Base-by-base conservation (phyloP, 2,888 invertebrate species). In the Dilophus febrilis region DNA sequence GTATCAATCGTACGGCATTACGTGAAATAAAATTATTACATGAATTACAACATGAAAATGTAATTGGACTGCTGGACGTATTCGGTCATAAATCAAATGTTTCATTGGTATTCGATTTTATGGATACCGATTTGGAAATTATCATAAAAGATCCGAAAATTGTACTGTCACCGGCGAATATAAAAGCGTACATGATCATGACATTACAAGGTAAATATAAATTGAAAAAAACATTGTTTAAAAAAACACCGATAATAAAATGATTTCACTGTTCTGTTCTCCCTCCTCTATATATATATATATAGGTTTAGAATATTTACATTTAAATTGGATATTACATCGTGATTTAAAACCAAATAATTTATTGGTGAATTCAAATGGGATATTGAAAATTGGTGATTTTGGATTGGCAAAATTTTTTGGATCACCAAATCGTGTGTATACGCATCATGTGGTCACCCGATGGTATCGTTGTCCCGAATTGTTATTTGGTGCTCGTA, bases 301-400 rank as follows among this genome's bases (percentile, higher is more conserved):
- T 57, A 18, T 46, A 68, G 74, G 98, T 1, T 65, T 98, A 42
- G 92, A 98, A 62, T 97, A 91, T 63, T 68, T 98, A 35, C 97
- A 98, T 59, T 68, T 74, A 47, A 84, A 91, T 59, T 98, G 94
- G 91, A 91, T 99, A 51, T 65, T 99, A 38, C 98, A 98, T 58
- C 74, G 97, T 58, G 98, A 99, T 73, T 69, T 99, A 51, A 99
- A 99, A 61, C 98, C 98, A 1, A 99, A 99, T 61, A 99, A 99
- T 68, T 75, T 99, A 54, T 68, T 99, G 19, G 85, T 98, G 18
- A 90, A 94, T 59, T 71, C 79, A 19, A 76, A 81, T 49, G 98
- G 98, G 5, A 71, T 94, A 17, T 64, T 99, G 6, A 99, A 99
- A 67, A 83, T 99, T 52, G 97, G 92, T 46, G 98, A 99, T 74